Base-by-base conservation (phyloP, 2,797 vertebrate species). In the Buceros bicornis region DNA sequence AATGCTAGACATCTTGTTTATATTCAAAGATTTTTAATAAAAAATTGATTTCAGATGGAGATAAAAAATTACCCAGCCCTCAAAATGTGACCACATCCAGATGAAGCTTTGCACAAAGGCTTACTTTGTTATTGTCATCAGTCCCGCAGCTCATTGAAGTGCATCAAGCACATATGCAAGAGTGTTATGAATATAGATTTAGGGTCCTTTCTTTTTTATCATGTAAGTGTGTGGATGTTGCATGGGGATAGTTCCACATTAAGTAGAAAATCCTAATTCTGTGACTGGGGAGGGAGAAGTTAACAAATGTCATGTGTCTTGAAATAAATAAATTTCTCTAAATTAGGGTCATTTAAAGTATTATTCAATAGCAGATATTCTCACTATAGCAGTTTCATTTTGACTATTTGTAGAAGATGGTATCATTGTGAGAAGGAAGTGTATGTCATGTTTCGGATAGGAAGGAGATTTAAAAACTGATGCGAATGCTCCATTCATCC, bases 161-260 rank as follows among this genome's bases (percentile, higher is more conserved):
- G 2, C 31, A 54, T 47, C 12, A 73, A 45, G 7, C 24, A 20
- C 18, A 13, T 33, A 43, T 0, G 2, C 4, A 40, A 5, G 7
- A 16, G 2, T 61, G 13, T 22, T 37, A 69, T 26, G 18, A 17
- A 35, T 50, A 31, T 4, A 45, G 25, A 69, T 54, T 78, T 80
- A 77, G 1, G 13, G 5, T 48, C 48, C 6, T 2, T 43, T 45
- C 42, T 48, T 72, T 67, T 82, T 61, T n/a, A 22, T 26, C 11
- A 3, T 33, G 5, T 51, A 35, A 70, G 4, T 74, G 9, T 14
- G 13, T 13, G 33, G 14, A 48, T 7, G 12, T 24, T 11, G 21
- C 5, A 20, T 48, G 10, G 8, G 8, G 8, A 56, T n/a, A 67
- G 16, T 50, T 76, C 18, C 14, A 57, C 11, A 13, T 33, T 40